Evolutionary conservation across 2,113 vertebrate genomes (phyloP), one percentile per base, ranked within the genome.

Genomic region (Nerophis ophidion): DNA sequence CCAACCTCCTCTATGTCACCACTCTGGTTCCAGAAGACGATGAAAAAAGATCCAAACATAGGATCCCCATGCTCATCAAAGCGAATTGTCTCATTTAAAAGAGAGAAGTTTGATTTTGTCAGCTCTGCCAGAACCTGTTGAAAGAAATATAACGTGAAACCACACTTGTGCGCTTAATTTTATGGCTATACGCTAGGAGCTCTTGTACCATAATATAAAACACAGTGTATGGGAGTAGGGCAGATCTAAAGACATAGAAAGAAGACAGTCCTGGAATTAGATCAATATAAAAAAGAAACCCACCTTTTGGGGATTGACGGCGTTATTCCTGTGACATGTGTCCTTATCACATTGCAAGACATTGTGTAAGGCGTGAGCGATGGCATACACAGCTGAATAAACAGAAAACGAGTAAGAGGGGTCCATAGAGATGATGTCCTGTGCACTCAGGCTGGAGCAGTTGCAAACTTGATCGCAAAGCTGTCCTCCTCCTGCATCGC

Each of bases 311-410:
- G 57, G 93, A 12, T 88, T 83, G 59, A 93, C 57, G 0, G 54
- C 72, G 26, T 47, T 62, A 16, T 58, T 76, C 14, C 56, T 66
- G 5, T 68, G 72, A 75, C 93, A 96, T 1, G 0, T 9, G 11
- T 84, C 86, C 0, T 48, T 65, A 56, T 71, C 49, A 1, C 95
- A 96, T 35, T 85, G 80, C 42, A 95, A 79, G 51, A 85, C 70
- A 8, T 78, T 79, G 1, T 94, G 92, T 48, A 96, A 86, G 36
- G 88, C 82, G 0, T 89, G 83, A 8, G 93, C 93, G n/a, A 93
- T 81, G 0, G 90, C 80, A 0, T 95, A 91, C 7, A 93, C 84
- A 0, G 93, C 91, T 0, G 70, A 71, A 63, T 94, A 93, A 13
- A 88, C 78, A 0, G 49, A 84, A 61, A 92, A 93, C 15, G 48